phyloP scores from a whole-genome alignment of 2,888 invertebrate species.

The Nephrotoma guestfalica region DNA sequence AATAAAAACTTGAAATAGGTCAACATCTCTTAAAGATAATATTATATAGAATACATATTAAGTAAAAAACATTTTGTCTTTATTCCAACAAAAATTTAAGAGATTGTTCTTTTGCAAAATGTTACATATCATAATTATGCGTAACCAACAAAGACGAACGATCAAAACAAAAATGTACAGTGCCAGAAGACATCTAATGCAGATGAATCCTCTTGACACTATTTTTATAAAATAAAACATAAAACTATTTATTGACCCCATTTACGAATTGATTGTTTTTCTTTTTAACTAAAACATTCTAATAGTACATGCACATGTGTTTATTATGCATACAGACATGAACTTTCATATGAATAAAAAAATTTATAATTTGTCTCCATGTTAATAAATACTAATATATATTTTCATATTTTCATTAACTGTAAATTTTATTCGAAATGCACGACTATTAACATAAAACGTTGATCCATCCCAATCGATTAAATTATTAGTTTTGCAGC shows the following conservation, averaged over 20 bases:
- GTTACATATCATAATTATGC: not conserved
- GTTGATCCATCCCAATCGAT: not conserved
- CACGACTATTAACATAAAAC: not conserved
- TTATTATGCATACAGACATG: not conserved
- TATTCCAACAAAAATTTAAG: not conserved
- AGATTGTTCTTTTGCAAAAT: not conserved
- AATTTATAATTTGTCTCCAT: not conserved
- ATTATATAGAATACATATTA: not conserved
- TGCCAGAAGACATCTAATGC: not conserved
- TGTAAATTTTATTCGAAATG: not conserved
- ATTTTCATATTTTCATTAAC: not conserved
- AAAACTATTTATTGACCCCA: not conserved
- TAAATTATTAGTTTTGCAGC: not conserved
- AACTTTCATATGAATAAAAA: not conserved
- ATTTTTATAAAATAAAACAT: not conserved
- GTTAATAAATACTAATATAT: not conserved
- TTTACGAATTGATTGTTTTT: not conserved
- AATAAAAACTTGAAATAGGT: not conserved
- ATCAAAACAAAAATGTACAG: not conserved
- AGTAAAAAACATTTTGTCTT: too few species aligned
- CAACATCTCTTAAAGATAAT: not conserved
- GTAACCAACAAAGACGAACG: not conserved
- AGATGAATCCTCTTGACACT: not conserved
- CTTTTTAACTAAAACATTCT: not conserved
- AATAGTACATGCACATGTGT: not conserved